Evolutionary conservation across 2,797 vertebrate species (phyloP).

Genomic region (Jordanella pulchra): DNA sequence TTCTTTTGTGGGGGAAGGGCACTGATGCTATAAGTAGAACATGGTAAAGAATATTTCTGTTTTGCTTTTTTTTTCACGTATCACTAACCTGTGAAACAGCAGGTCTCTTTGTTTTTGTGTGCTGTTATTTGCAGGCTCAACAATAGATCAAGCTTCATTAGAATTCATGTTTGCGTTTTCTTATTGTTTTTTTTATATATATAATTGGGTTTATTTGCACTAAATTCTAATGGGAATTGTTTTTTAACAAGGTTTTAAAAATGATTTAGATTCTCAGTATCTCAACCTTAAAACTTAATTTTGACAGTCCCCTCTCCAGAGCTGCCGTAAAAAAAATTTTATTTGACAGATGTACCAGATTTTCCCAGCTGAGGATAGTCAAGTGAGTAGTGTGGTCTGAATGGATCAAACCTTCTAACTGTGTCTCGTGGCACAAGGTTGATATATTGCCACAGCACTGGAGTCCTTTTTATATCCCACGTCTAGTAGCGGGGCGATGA

Average conservation of each 20-base stretch:
- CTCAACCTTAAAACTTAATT: slow-evolving; percentile 22
- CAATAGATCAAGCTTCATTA: neutral
- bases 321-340: slow-evolving; percentile 36
- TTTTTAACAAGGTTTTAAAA: slow-evolving; percentile 4
- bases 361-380: slow-evolving; percentile 17
- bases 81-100: neutral
- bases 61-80: neutral
- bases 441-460: slow-evolving; percentile 53
- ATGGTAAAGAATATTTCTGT: slow-evolving; percentile 1
- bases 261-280: slow-evolving; percentile 38
- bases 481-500: slow-evolving; percentile 50
- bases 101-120: neutral
- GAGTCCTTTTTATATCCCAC: slow-evolving; percentile 52
- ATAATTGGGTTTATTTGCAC: slow-evolving; percentile 18
- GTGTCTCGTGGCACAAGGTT: slow-evolving; percentile 26
- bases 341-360: slow-evolving; percentile 36
- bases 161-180: neutral
- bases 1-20: neutral
- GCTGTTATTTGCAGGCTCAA: slow-evolving; percentile 11
- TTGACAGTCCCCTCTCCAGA: slow-evolving; percentile 20
- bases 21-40: slow-evolving; percentile 1
- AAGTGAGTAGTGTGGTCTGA: slow-evolving; percentile 29
- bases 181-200: neutral
- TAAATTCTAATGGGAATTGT: slow-evolving; percentile 23
- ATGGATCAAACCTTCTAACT: slow-evolving; percentile 43